Evolutionary conservation across 2,888 invertebrate genomes (phyloP).

Genomic region (Drosophila mimetica): DNA sequence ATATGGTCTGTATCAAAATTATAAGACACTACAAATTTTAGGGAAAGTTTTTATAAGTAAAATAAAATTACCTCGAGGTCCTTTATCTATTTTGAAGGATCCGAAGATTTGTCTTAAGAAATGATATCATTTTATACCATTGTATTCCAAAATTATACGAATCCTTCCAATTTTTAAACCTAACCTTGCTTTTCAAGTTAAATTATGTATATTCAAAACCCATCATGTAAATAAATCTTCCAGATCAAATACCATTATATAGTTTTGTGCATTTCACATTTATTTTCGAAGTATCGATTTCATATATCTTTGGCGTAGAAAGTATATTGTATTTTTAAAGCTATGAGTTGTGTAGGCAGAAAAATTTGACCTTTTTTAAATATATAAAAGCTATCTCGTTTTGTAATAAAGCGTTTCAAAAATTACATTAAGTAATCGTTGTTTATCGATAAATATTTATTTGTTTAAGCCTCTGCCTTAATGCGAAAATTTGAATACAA

Average conservation of each 20-base stretch:
- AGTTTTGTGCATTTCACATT: constrained; percentile 40
- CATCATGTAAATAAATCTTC: background rate
- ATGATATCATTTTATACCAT: no score
- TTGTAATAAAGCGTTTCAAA: constrained; percentile 33
- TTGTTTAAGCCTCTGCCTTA: constrained; percentile 34
- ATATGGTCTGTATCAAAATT: no score
- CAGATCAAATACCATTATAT: background rate
- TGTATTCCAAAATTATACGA: no score
- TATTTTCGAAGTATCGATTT: constrained; percentile 37
- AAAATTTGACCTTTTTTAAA: constrained; percentile 20
- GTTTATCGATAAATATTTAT: constrained; percentile 21
- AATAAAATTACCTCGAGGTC: no score
- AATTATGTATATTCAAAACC: no score
- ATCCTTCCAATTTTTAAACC: no score
- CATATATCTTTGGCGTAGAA: constrained; percentile 46
- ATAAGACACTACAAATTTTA: no score
- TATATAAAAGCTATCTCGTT: constrained; percentile 41
- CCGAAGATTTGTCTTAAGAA: no score
- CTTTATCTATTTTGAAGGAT: no score
- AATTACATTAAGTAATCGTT: constrained; percentile 30
- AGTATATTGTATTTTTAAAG: constrained; percentile 36
- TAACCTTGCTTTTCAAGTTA: no score
- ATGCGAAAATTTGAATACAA: constrained; percentile 54
- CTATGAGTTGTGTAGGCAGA: constrained; percentile 41
- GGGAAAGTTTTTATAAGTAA: no score